Conservation (phyloP, 2,888 invertebrate species). For the Epinotia nisella region DNA sequence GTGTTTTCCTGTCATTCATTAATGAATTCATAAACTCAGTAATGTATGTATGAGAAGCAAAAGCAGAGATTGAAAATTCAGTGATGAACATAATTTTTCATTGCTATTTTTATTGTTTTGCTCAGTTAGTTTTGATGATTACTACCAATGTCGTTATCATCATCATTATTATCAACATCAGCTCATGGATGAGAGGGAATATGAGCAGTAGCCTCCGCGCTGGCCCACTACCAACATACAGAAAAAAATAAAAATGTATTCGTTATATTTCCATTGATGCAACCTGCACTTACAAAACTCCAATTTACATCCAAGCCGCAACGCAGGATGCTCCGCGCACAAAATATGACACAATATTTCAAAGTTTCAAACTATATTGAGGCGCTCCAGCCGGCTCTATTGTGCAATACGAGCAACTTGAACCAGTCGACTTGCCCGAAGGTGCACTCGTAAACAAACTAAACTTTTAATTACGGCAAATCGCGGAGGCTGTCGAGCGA, state of each 20-base stretch:
- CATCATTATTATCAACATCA: too few relatives aligned
- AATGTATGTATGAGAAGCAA: too few relatives aligned
- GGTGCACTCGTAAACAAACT: slow-evolving; percentile 78
- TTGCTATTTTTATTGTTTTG: too few relatives aligned
- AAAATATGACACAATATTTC: slow-evolving; percentile 61
- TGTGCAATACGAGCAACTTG: slow-evolving; percentile 63
- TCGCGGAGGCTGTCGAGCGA: slow-evolving; percentile 56
- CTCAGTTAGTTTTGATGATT: too few relatives aligned
- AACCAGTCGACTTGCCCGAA: slow-evolving; percentile 68
- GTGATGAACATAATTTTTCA: too few relatives aligned
- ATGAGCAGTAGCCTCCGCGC: too few relatives aligned
- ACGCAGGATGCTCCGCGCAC: slow-evolving; percentile 26
- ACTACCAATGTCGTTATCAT: too few relatives aligned
- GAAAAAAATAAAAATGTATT: not conserved
- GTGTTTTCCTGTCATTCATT: not conserved
- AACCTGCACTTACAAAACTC: not conserved
- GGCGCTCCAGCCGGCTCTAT: slow-evolving; percentile 60
- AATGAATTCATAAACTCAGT: too few relatives aligned
- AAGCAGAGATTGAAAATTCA: too few relatives aligned
- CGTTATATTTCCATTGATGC: not conserved
- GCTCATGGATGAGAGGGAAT: too few relatives aligned
- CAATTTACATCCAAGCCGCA: slow-evolving; percentile 17
- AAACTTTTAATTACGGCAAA: slow-evolving; percentile 80
- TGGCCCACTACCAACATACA: too few relatives aligned
- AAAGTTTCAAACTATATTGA: slow-evolving; percentile 68